These are phyloP conservation scores for Eulemur macaco DNA, from an alignment of 2,113 vertebrate genomes.

Conservation along the genomic window DNA sequence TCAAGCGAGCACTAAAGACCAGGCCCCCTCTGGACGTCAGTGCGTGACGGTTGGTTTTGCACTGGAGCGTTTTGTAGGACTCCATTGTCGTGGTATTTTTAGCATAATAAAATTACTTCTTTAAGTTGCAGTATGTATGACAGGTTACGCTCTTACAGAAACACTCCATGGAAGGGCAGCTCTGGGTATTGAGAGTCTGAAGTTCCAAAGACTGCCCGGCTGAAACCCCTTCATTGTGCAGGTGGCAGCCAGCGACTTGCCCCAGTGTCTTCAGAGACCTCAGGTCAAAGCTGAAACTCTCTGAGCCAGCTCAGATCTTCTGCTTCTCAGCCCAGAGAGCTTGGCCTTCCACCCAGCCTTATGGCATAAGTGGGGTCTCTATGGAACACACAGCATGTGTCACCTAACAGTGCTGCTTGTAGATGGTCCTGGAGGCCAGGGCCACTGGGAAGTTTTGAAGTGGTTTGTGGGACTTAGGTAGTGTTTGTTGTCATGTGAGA, in stretches of 20 bases:
- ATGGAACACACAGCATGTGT: not conserved
- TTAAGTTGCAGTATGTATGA: fast-evolving
- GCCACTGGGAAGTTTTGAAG: not conserved
- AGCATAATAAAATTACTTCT: not conserved
- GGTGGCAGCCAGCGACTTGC: not conserved
- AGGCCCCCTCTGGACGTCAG: not conserved
- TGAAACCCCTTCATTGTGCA: not conserved
- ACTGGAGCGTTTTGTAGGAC: not conserved
- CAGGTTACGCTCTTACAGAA: not conserved
- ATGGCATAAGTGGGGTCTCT: not conserved
- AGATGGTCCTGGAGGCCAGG: not conserved
- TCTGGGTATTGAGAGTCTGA: not conserved
- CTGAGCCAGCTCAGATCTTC: not conserved
- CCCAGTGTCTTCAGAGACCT: too few species aligned
- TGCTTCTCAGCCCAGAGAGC: not conserved
- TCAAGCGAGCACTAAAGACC: not conserved
- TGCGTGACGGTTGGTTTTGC: fast-evolving
- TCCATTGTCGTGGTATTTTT: not conserved
- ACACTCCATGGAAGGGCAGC: not conserved
- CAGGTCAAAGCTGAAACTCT: not conserved
- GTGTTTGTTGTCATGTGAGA: not conserved
- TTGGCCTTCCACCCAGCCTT: not conserved
- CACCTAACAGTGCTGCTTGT: not conserved
- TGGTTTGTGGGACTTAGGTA: not conserved
- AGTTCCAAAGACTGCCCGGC: not conserved